A percentile compares a stretch with the other conserved stretches of the same genome.
Conservation (phyloP, 2,113 vertebrate genomes). For the Myxocyprinus asiaticus region DNA sequence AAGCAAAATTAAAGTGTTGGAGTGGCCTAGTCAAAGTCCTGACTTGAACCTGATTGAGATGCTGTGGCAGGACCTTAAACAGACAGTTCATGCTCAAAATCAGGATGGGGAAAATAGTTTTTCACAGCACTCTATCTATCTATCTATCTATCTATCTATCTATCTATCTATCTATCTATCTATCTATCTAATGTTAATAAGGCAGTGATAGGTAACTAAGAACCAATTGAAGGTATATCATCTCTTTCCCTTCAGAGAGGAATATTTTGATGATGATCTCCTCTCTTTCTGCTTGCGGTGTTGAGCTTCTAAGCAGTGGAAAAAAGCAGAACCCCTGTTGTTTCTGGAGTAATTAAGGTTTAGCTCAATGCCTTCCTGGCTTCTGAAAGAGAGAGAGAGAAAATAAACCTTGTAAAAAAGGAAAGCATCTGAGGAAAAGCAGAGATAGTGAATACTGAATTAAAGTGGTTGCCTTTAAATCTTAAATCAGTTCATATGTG, state of each 20-base stretch:
- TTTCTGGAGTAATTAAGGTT: conserved; percentile 71
- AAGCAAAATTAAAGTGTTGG: no score
- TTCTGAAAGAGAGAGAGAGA: conserved; percentile 46
- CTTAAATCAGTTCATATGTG: no score
- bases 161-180: conserved; percentile 7
- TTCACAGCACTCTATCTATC: conserved; percentile 32
- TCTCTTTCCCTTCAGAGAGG: conserved; percentile 23
- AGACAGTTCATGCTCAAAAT: no score
- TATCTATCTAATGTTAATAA: no score
- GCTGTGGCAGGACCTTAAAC: no score
- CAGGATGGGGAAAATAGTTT: no score
- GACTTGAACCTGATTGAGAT: no score
- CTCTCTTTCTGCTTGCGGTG: conserved; percentile 28
- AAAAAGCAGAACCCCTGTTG: conserved; percentile 70
- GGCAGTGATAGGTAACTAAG: no score
- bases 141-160: conserved; percentile 20
- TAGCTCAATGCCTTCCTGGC: conserved; percentile 66
- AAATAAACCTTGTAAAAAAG: conserved; percentile 22
- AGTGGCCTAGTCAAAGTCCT: no score
- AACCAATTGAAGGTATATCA: conserved; percentile 10
- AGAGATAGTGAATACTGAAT: conserved; percentile 3
- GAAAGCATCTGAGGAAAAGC: conserved; percentile 37
- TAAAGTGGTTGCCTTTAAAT: not conserved
- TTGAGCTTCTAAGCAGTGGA: conserved; percentile 59
- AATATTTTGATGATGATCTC: conserved; percentile 20